These are phyloP conservation scores for Octomys mimax DNA, from an alignment of 2,797 vertebrate species.

Conservation along the genomic window DNA sequence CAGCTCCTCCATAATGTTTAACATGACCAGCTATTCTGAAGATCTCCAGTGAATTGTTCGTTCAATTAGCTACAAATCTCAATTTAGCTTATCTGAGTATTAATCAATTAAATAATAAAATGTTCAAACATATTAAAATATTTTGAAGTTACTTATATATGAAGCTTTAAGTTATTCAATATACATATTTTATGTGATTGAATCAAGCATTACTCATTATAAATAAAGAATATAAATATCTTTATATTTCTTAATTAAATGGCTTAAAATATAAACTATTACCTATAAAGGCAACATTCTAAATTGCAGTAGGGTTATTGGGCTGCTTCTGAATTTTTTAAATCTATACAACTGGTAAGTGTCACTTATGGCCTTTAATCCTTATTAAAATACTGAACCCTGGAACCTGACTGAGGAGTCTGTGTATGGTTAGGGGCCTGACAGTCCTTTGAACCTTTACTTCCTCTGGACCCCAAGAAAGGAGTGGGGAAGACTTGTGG, in stretches of 20 bases:
- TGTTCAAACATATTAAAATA: not conserved
- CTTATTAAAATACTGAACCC: not conserved
- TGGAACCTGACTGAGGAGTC: not conserved
- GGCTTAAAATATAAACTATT: not conserved
- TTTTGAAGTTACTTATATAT: not conserved
- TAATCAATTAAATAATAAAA: constrained; percentile 9
- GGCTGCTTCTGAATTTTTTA: constrained; percentile 47
- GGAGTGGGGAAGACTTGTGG: not conserved
- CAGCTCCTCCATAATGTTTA: not conserved
- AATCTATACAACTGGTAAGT: not conserved
- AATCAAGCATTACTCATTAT: not conserved
- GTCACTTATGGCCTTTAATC: not conserved
- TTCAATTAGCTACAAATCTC: not conserved
- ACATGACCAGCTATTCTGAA: not conserved
- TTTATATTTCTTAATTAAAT: constrained; percentile 29
- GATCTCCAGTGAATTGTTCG: constrained; percentile 1
- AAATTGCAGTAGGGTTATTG: not conserved
- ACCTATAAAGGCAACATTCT: not conserved
- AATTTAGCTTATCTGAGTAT: constrained; percentile 45
- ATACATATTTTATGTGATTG: not conserved
- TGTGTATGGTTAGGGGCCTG: not conserved
- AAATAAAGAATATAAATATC: not conserved
- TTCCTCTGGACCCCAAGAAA: not conserved
- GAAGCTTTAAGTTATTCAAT: not conserved
- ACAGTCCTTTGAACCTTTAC: not conserved